phyloP scores from a whole-genome alignment of 2,113 vertebrate species.

The Oryzias woworae region DNA sequence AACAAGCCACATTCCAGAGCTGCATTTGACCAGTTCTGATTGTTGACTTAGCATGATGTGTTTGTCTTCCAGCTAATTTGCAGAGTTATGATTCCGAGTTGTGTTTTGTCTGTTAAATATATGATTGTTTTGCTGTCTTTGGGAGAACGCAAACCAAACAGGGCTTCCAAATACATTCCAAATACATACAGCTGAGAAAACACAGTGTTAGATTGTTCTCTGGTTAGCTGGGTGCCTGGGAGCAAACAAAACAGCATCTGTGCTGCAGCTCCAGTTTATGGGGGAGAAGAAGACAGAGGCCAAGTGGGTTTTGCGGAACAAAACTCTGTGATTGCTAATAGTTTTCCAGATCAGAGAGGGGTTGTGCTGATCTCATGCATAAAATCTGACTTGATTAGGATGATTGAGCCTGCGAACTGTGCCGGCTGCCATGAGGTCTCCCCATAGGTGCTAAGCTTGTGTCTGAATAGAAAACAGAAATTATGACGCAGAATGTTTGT shows the following conservation, averaged over 20 bases:
- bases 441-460: conserved; percentile 15
- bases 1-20: conserved; percentile 1
- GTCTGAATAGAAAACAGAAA: conserved; percentile 44
- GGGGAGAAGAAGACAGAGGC: conserved; percentile 57
- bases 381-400: conserved; percentile 33
- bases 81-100: conserved; percentile 12
- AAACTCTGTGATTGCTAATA: conserved; percentile 53
- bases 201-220: conserved; percentile 51
- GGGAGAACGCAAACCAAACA: conserved; percentile 34
- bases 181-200: conserved; percentile 65
- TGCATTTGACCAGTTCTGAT: conserved; percentile 5
- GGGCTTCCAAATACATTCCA: conserved; percentile 44
- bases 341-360: conserved; percentile 33
- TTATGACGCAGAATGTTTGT: conserved; percentile 15
- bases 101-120: not conserved
- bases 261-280: conserved; percentile 47
- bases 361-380: conserved; percentile 22
- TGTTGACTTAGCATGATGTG: conserved; percentile 9
- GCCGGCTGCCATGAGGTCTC: conserved; percentile 19
- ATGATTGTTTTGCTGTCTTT: conserved; percentile 1
- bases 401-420: conserved; percentile 14
- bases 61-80: not conserved
- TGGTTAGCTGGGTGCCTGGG: conserved; percentile 43
- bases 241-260: conserved; percentile 67
- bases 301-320: conserved; percentile 45